A percentile compares a stretch with the other conserved stretches of the same genome.
Conservation (phyloP, 2,797 vertebrate genomes). For the Neomorphus geoffroyi region DNA sequence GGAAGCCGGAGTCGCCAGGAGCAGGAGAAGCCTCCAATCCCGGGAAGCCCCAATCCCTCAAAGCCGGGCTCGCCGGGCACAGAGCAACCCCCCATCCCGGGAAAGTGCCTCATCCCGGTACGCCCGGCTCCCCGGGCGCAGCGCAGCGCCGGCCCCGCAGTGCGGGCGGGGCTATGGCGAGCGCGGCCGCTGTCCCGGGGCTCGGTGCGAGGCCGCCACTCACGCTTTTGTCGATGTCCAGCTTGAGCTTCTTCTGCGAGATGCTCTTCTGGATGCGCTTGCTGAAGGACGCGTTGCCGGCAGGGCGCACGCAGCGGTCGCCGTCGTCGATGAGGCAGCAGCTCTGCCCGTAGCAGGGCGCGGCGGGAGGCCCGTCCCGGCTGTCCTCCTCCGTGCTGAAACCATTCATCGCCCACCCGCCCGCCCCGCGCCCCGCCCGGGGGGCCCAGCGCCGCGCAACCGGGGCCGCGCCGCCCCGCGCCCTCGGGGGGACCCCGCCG, state of each 20-base stretch:
- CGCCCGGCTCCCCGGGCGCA: too few species aligned
- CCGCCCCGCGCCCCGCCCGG: not conserved
- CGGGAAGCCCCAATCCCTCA: too few species aligned
- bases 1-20: too few species aligned
- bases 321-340: conserved; percentile 97
- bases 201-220: conserved; percentile 61
- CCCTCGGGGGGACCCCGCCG: not conserved
- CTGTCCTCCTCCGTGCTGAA: conserved; percentile 98
- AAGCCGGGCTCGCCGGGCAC: too few species aligned
- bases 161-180: not conserved
- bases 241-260: conserved; percentile 95
- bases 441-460: not conserved
- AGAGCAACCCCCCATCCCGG: too few species aligned
- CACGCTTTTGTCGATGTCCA: conserved; percentile 97
- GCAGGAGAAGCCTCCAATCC: too few species aligned
- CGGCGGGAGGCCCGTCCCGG: conserved; percentile 85
- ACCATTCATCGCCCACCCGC: conserved; percentile 86
- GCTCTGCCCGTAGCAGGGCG: conserved; percentile 92
- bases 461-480: not conserved
- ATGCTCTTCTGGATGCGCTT: conserved; percentile 98
- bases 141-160: too few species aligned
- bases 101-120: too few species aligned
- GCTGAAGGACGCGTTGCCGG: conserved; percentile 98
- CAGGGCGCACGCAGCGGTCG: conserved; percentile 91
- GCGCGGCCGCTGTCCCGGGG: not conserved